Evolutionary conservation across 1,140 invertebrate genomes (phyloP), one percentile per base, ranked within the genome.

Genomic region (Leguminivora glycinivorella): DNA sequence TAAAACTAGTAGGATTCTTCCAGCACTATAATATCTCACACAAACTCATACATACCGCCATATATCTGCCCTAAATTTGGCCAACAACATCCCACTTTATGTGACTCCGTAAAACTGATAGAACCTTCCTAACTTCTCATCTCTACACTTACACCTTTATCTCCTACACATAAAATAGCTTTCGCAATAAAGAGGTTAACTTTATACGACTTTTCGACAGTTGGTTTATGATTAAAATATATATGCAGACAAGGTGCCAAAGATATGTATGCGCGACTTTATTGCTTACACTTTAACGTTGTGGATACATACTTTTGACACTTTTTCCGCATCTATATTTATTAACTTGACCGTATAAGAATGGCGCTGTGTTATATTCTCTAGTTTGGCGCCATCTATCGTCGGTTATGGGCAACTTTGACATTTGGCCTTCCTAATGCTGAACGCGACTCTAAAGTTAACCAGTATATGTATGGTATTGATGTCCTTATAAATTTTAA

Each of bases 381-480:
- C 83, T 79, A 75, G 76, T 81, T 79, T 77, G 83, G 67, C 81
- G 84, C 87, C 87, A 89, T 89, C 87, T 89, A 88, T 89, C 83
- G 76, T 72, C 24, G 72, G 73, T 87, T 87, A 84, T 85, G 80
- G 83, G 70, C 71, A 82, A 67, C 84, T 84, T 80, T 82, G 83
- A 88, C 85, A 68, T 79, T 77, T 83, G 4, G 40, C 83, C 79
- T 83, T 74, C 83, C 58, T 34, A 68, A 40, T 63, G 74, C 47
- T 77, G 77, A 73, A 80, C 70, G 68, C 34, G 0, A 4, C 7
- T 10, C 4, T 47, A 1, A 38, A 12, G 10, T 1, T 22, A 22
- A 3, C 19, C 47, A 52, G n/a, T 43, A 4, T 52, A 22, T 22
- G 5, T 3, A 22, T 19, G 6, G 19, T 2, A 5, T 22, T 9